Percentiles rank a stretch among this genome's conserved stretches.
Conservation (phyloP, 2,888 invertebrate genomes). For the Thereva unica region DNA sequence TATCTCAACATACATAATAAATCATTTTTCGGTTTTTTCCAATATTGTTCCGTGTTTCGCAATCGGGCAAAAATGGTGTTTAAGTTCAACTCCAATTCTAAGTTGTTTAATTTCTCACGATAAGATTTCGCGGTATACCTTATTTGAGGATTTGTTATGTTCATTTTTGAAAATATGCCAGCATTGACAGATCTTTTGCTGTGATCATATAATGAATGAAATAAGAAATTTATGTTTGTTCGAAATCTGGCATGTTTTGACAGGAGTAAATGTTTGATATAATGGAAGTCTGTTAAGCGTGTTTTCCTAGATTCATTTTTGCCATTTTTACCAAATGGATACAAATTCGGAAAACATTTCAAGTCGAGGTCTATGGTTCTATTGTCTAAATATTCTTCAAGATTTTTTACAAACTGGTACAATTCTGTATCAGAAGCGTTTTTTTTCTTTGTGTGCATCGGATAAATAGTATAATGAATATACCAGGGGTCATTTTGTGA, state of each 20-base stretch:
- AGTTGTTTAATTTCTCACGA: too few relatives aligned
- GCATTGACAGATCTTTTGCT: conserved; percentile 44
- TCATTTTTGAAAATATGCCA: conserved; percentile 47
- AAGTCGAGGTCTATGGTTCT: conserved; percentile 41
- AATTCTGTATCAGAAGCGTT: conserved; percentile 40
- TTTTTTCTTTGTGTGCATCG: conserved; percentile 42
- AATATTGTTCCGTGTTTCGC: conserved; percentile 36
- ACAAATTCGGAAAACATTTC: conserved; percentile 44
- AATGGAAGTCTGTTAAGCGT: conserved; percentile 38
- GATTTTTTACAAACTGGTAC: conserved; percentile 30
- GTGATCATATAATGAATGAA: conserved; percentile 43
- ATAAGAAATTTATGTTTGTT: conserved; percentile 43
- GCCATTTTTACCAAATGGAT: conserved; percentile 33
- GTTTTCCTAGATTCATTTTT: conserved; percentile 40
- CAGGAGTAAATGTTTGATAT: conserved; percentile 11
- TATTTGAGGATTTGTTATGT: conserved; percentile 34
- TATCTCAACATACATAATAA: not conserved
- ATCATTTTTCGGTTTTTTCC: conserved; percentile 42
- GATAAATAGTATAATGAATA: not conserved
- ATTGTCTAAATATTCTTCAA: conserved; percentile 42
- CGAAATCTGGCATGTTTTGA: conserved; percentile 45
- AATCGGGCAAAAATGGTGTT: too few relatives aligned
- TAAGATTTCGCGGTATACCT: not conserved
- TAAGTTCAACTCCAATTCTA: too few relatives aligned
- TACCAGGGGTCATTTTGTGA: too few relatives aligned